These are phyloP conservation scores for Ophion ellenae DNA, from an alignment of 2,888 invertebrate species.

Conservation along the genomic window DNA sequence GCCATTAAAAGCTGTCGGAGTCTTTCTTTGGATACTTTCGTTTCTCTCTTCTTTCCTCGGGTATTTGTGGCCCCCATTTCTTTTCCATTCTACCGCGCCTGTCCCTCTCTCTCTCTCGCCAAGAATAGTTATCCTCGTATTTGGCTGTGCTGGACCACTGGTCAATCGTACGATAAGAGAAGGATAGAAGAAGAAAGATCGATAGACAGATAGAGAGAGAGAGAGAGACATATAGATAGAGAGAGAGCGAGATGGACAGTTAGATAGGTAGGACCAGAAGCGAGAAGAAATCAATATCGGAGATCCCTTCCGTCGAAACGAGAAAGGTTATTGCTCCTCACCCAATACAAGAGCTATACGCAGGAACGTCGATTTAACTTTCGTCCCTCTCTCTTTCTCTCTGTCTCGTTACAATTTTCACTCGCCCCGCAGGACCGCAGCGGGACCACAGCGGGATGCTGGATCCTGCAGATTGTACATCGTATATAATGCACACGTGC, in stretches of 20 bases:
- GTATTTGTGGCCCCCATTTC: constrained; percentile 1
- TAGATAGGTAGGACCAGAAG: constrained; percentile 6
- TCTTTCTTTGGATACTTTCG: constrained; percentile 41
- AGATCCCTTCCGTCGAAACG: constrained; percentile 62
- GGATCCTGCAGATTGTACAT: constrained; percentile 48
- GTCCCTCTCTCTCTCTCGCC: background rate
- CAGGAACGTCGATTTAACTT: constrained; percentile 49
- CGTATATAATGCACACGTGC: constrained; percentile 22
- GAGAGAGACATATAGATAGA: constrained; percentile 20
- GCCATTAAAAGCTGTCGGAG: constrained; percentile 57
- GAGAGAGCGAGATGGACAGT: constrained; percentile 11
- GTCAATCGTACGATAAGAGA: constrained; percentile 45
- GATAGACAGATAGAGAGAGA: constrained; percentile 2
- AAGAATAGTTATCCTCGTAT: constrained; percentile 16
- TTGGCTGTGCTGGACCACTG: constrained; percentile 21
- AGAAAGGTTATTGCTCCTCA: constrained; percentile 62
- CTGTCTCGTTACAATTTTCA: constrained; percentile 22
- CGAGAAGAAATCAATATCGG: constrained; percentile 65
- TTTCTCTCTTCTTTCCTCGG: constrained; percentile 46
- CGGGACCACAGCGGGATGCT: constrained; percentile 32
- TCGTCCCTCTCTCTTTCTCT: constrained; percentile 6
- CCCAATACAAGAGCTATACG: constrained; percentile 59
- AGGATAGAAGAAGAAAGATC: constrained; percentile 13
- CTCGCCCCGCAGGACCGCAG: background rate
- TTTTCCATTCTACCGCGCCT: background rate